Base-by-base conservation (phyloP, 1,140 invertebrate genomes). In the Aporrectodea caliginosa region DNA sequence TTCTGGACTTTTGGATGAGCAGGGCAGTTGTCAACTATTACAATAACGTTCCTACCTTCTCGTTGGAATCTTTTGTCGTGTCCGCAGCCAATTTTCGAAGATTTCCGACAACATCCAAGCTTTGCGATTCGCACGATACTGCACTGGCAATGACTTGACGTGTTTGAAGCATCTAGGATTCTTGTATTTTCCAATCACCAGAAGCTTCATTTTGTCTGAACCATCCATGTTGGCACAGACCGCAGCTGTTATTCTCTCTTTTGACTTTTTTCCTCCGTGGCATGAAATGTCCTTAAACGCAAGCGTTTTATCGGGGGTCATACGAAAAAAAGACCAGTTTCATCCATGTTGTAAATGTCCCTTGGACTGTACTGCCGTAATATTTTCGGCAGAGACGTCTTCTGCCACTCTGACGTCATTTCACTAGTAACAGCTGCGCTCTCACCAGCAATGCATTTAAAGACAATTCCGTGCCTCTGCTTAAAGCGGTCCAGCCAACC, bases 61-160 rank as follows among this genome's bases (percentile, higher is more conserved):
- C 35, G 29, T 69, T 29, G 43, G 77, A 84, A 83, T 79, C 83
- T 79, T 73, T 29, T 72, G 35, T 84, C 83, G 68, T 79, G 71
- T 76, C 68, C 35, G 79, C 70, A 87, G 80, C 84, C 79, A 85
- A 33, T 82, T 77, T 35, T 72, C 81, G 78, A 87, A 89, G n/a
- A 85, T 74, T 33, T 81, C 78, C n/a, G 75, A 74, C 22, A 87
- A 90, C 88, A 90, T 90, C 89, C 89, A 90, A 14, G 89, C 87
- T 83, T 86, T 90, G 69, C 84, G 84, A 81, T 81, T 87, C 84
- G 79, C 82, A 71, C 81, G 75, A 83, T 89, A 90, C 27, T 85
- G 73, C 6, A 87, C 76, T 29, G 87, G 87, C 33, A 89, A 79
- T 71, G 78, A 81, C 84, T 86, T 86, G 33, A 82, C 73, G 80